A percentile compares a stretch with the other conserved stretches of the same genome.
Evolutionary conservation across 2,888 invertebrate genomes (phyloP).

Genomic region (Eilema sororculum): DNA sequence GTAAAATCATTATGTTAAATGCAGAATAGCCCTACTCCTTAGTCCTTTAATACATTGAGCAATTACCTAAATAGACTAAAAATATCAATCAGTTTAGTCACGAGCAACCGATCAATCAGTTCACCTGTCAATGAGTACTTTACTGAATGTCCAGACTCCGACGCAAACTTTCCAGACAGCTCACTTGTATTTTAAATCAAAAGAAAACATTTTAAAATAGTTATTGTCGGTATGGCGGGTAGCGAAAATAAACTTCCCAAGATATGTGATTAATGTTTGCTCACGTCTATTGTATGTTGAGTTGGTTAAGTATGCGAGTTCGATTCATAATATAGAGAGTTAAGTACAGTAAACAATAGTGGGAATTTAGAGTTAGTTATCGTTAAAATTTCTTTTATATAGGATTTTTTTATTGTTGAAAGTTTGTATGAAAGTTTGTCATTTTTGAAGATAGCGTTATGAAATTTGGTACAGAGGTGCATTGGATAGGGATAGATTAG

Average conservation of each 20-base stretch:
- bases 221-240: constrained; percentile 7
- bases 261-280: constrained; percentile 7
- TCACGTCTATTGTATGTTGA: not conserved
- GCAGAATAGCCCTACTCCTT: too few relatives aligned
- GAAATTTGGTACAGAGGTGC: too few relatives aligned
- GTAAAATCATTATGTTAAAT: too few relatives aligned
- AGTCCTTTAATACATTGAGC: too few relatives aligned
- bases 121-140: constrained; percentile 3
- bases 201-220: constrained; percentile 21
- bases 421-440: too few relatives aligned
- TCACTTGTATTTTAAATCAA: constrained; percentile 28
- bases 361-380: too few relatives aligned
- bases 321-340: not conserved
- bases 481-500: too few relatives aligned
- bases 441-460: too few relatives aligned
- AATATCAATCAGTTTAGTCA: not conserved
- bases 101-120: constrained; percentile 17
- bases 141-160: not conserved
- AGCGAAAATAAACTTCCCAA: constrained; percentile 6
- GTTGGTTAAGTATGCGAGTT: not conserved
- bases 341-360: not conserved
- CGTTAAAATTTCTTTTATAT: too few relatives aligned
- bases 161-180: constrained; percentile 29
- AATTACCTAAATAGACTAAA: not conserved
- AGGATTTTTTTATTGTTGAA: too few relatives aligned